phyloP scores from a whole-genome alignment of 1,140 invertebrate genomes.

The Conus betulinus region DNA sequence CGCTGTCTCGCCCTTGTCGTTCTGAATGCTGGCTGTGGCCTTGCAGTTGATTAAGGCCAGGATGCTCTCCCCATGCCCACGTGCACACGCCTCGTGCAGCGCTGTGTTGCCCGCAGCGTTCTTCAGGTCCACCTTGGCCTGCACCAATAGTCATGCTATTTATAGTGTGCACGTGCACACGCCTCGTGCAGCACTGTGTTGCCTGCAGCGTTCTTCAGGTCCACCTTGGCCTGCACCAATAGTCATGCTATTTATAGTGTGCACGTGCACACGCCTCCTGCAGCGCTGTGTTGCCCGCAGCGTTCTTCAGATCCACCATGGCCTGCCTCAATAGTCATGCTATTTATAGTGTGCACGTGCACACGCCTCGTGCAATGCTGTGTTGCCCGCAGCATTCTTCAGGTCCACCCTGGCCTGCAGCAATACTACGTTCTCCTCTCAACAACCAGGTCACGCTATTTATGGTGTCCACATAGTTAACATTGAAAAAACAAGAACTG shows the following conservation, averaged over 20 bases:
- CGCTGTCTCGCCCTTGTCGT: conserved; percentile 62
- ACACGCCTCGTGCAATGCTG: conserved; percentile 74
- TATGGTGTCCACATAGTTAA: no score
- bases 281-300: conserved; percentile 68
- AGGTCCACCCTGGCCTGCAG: conserved; percentile 50
- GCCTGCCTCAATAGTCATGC: not conserved
- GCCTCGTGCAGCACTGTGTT: conserved; percentile 75
- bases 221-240: conserved; percentile 42
- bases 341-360: not conserved
- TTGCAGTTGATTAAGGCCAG: conserved; percentile 61
- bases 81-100: conserved; percentile 73
- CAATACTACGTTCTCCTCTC: no score
- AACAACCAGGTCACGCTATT: no score
- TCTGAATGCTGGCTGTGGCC: conserved; percentile 63
- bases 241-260: no score
- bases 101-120: conserved; percentile 70
- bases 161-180: no score
- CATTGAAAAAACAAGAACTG: no score
- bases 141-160: no score
- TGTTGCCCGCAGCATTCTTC: conserved; percentile 65
- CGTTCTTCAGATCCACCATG: conserved; percentile 61
- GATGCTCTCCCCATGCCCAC: conserved; percentile 64
- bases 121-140: conserved; percentile 53
- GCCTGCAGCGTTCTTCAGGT: conserved; percentile 60
- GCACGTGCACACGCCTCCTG: conserved; percentile 72